These are phyloP conservation scores for Drosophila koepferae DNA, from an alignment of 2,888 invertebrate species.

Conservation along the genomic window DNA sequence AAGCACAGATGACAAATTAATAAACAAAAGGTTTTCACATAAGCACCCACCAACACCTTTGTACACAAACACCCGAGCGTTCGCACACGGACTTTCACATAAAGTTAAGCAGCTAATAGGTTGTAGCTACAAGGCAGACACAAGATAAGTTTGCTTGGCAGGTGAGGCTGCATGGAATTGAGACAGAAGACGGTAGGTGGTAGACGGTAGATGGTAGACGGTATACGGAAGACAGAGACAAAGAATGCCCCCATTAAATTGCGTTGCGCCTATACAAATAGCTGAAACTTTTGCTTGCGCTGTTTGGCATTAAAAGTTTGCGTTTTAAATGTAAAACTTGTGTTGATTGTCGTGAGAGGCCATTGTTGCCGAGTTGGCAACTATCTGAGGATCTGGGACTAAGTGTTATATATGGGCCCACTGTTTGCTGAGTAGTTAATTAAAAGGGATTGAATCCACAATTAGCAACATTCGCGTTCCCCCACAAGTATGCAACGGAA, in stretches of 20 bases:
- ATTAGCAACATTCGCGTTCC: slow-evolving; percentile 43
- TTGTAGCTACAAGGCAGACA: slow-evolving; percentile 67
- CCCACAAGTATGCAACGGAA: slow-evolving; percentile 53
- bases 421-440: slow-evolving; percentile 58
- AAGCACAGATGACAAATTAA: slow-evolving; percentile 66
- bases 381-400: slow-evolving; percentile 45
- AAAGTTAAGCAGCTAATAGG: slow-evolving; percentile 73
- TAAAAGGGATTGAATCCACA: slow-evolving; percentile 53
- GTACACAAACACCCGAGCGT: slow-evolving; percentile 12
- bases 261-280: slow-evolving; percentile 69
- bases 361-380: slow-evolving; percentile 42
- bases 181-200: slow-evolving; percentile 6
- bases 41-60: slow-evolving; percentile 48
- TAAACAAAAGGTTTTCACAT: slow-evolving; percentile 69
- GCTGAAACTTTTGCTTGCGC: slow-evolving; percentile 57
- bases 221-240: slow-evolving; percentile 8
- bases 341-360: slow-evolving; percentile 51
- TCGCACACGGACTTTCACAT: slow-evolving; percentile 31
- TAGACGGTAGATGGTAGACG: not conserved
- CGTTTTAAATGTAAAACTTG: slow-evolving; percentile 74
- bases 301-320: slow-evolving; percentile 58
- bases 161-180: slow-evolving; percentile 8
- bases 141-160: slow-evolving; percentile 39
- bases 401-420: slow-evolving; percentile 45
- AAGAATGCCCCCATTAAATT: slow-evolving; percentile 48